Evolutionary conservation across 2,888 invertebrate genomes (phyloP).

Genomic region (Ditula angustiorana): DNA sequence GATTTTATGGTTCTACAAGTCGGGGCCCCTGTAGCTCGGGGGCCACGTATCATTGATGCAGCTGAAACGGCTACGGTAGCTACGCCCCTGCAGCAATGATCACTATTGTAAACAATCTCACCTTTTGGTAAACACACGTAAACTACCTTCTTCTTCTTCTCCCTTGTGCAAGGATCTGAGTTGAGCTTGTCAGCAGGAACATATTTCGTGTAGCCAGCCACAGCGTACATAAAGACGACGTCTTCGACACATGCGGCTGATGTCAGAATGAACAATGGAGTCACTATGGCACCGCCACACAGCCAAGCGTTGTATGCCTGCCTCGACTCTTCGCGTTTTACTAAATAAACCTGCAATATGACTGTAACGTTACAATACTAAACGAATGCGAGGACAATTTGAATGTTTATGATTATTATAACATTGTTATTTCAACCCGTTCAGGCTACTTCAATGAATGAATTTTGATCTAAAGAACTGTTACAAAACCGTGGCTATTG

Average conservation of each 20-base stretch:
- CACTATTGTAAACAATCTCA: conserved; percentile 1
- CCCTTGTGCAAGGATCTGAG: conserved; percentile 51
- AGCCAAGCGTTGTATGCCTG: conserved; percentile 52
- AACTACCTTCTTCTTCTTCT: conserved; percentile 56
- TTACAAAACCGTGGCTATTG: too few relatives aligned
- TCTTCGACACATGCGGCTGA: conserved; percentile 58
- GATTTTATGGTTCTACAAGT: too few relatives aligned
- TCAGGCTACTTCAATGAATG: too few relatives aligned
- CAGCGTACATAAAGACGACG: conserved; percentile 51
- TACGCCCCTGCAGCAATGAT: too few relatives aligned
- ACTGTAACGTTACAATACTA: too few relatives aligned
- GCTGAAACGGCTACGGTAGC: too few relatives aligned
- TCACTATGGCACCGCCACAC: conserved; percentile 56
- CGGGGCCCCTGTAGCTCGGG: too few relatives aligned
- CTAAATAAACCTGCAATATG: conserved; percentile 49
- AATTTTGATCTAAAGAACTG: too few relatives aligned
- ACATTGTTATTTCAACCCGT: too few relatives aligned
- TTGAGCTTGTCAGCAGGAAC: conserved; percentile 46
- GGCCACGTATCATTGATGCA: too few relatives aligned
- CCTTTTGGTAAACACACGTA: conserved; percentile 45
- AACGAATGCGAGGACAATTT: neutral
- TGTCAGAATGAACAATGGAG: conserved; percentile 47
- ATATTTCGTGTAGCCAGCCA: conserved; percentile 57
- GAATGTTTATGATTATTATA: too few relatives aligned
- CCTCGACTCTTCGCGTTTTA: conserved; percentile 43